Percentiles rank a stretch among this genome's conserved stretches.
Conservation (phyloP, 2,113 vertebrate genomes). For the rat (Rattus norvegicus) region DNA sequence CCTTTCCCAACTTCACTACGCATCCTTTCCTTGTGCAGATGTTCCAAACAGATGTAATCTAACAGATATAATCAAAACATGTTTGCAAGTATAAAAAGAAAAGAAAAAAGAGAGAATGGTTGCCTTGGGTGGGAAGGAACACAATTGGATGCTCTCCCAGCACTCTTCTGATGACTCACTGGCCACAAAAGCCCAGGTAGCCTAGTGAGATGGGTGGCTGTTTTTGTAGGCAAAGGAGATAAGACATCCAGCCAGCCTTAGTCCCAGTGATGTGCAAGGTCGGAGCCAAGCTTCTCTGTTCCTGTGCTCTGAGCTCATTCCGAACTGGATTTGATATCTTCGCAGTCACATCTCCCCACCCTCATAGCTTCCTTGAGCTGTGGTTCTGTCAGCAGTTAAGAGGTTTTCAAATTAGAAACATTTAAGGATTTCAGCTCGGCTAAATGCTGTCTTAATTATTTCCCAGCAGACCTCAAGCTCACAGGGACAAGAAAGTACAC, state of each 20-base stretch:
- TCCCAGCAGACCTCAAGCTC: slow-evolving; percentile 27
- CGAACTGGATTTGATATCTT: background rate
- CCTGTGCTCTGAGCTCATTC: background rate
- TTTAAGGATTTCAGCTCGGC: background rate
- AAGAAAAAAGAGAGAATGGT: background rate
- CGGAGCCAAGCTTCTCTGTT: background rate
- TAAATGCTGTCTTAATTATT: background rate
- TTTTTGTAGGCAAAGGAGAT: background rate
- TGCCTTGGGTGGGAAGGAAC: background rate
- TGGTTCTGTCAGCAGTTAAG: slow-evolving; percentile 53
- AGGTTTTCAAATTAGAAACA: slow-evolving; percentile 75
- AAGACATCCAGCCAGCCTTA: background rate
- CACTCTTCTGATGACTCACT: background rate
- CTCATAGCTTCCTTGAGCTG: slow-evolving; percentile 55
- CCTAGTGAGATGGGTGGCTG: background rate
- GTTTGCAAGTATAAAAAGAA: background rate
- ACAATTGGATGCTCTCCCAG: background rate
- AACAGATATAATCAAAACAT: background rate
- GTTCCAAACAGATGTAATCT: no score
- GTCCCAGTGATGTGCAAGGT: accelerated
- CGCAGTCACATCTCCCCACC: background rate
- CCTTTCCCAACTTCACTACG: accelerated
- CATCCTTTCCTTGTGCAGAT: no score
- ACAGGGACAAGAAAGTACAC: background rate
- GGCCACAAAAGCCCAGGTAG: background rate